phyloP scores from a whole-genome alignment of 1,140 invertebrate species.

The Pseudomyrmex flavicornis region DNA sequence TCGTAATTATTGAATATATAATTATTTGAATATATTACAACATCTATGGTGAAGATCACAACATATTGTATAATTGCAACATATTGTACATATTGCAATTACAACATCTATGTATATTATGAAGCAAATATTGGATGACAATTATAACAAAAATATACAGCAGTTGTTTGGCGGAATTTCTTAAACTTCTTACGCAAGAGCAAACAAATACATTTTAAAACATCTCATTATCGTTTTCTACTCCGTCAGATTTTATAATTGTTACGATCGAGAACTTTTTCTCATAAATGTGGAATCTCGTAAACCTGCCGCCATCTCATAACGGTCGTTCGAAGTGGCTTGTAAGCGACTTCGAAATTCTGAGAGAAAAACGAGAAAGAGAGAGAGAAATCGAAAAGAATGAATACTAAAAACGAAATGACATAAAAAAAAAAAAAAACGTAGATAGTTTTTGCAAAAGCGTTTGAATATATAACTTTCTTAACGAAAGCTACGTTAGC shows the following conservation, averaged over 20 bases:
- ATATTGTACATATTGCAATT: too few species aligned
- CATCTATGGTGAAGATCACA: too few species aligned
- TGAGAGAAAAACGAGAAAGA: background rate
- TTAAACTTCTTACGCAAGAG: too few species aligned
- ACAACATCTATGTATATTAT: too few species aligned
- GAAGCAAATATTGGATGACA: too few species aligned
- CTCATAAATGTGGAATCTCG: background rate
- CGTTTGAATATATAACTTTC: background rate
- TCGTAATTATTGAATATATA: too few species aligned
- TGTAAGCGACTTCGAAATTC: background rate
- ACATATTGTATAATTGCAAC: too few species aligned
- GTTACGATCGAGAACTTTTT: background rate
- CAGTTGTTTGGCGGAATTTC: too few species aligned
- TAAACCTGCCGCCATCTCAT: background rate
- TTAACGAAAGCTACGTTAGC: background rate
- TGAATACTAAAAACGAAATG: background rate
- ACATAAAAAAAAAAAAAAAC: background rate
- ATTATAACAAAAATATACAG: too few species aligned
- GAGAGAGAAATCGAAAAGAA: background rate
- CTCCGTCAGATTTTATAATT: background rate
- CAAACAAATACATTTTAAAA: too few species aligned
- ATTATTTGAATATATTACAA: too few species aligned
- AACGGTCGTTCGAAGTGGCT: background rate
- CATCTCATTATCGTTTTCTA: too few species aligned
- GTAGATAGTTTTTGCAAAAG: background rate